Base-by-base conservation (phyloP, 2,888 invertebrate genomes). In the Agapetus fuscipes region DNA sequence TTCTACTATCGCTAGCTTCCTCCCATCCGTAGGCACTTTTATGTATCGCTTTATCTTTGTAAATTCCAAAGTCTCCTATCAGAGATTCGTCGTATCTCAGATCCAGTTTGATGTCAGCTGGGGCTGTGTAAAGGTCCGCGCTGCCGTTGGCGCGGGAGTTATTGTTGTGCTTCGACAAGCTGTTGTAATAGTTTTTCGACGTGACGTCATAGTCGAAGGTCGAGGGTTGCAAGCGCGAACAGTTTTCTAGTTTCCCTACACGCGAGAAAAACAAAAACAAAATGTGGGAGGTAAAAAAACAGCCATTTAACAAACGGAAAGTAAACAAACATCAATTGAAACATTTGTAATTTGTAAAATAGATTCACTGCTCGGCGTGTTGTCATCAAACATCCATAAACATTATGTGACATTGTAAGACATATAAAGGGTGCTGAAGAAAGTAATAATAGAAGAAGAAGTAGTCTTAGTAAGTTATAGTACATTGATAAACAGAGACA, bases 1-100 rank as follows among this genome's bases (percentile, higher is more conserved):
- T 76, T 53, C 83, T 74, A 62, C 79, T 82, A 63, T 83, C 83
- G 46, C 74, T 69, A 50, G 76, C 75, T 53, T 76, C 76, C 57
- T 77, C 77, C 71, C 71, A 71, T 52, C 69, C 57, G 56, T 69
- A 68, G 55, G 68, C 72, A 62, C 71, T 71, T 60, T 72, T 71
- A 53, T 68, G 67, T 16, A 68, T 65, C 45, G 64, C 62, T 51
- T 66, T 61, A 49, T 69, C 69, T 45, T 63, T 56, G 51, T 62
- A 63, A 74, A 16, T 14, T 4, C 36, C 62, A 53, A 64, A 66
- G 48, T 58, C 56, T 41, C 54, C 57, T 49, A 59, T 59, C 43
- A 63, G n/a, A n/a, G n/a, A 61, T 60, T 72, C 70, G 60, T 71
- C 72, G 48, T 62, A 64, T 20, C 41, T 39, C 37, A 45, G 35